Evolutionary conservation across 2,888 invertebrate genomes (phyloP).

Genomic region (Campoplex nolae): DNA sequence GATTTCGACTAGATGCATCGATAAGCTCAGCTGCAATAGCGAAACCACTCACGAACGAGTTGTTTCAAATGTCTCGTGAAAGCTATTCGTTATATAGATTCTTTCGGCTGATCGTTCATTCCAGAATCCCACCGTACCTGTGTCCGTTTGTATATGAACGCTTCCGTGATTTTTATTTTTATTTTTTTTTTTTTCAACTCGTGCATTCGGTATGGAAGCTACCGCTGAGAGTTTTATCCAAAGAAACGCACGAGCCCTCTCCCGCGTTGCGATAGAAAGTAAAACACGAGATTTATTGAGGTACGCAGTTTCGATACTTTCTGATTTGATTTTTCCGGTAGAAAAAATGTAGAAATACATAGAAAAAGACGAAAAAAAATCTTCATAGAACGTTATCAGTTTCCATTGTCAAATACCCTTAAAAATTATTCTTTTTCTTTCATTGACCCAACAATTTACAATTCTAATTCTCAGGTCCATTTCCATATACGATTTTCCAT

Average conservation of each 20-base stretch:
- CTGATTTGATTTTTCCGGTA: neutral
- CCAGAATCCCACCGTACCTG: conserved; percentile 8
- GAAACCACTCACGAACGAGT: conserved; percentile 6
- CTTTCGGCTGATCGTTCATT: conserved; percentile 39
- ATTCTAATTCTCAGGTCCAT: too few species aligned
- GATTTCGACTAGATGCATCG: conserved; percentile 55
- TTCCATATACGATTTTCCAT: too few species aligned
- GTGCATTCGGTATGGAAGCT: conserved; percentile 38
- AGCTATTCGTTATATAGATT: conserved; percentile 61
- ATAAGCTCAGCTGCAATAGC: conserved; percentile 24
- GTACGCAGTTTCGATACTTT: conserved; percentile 9
- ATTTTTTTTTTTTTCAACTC: conserved; percentile 48
- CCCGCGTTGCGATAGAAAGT: conserved; percentile 48
- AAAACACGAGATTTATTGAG: conserved; percentile 42
- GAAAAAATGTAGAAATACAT: neutral
- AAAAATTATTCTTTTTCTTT: too few species aligned
- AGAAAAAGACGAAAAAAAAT: too few species aligned
- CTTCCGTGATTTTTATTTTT: conserved; percentile 65
- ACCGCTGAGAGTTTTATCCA: conserved; percentile 33
- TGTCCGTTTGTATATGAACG: conserved; percentile 38
- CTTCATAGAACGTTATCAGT: too few species aligned
- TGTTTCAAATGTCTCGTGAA: conserved; percentile 57
- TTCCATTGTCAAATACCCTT: too few species aligned
- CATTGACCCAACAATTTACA: too few species aligned
- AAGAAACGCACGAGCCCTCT: conserved; percentile 48